Conservation (phyloP, 30 jellyfish, hydroid and myxozoan genomes). For the Turritopsis rubra region DNA sequence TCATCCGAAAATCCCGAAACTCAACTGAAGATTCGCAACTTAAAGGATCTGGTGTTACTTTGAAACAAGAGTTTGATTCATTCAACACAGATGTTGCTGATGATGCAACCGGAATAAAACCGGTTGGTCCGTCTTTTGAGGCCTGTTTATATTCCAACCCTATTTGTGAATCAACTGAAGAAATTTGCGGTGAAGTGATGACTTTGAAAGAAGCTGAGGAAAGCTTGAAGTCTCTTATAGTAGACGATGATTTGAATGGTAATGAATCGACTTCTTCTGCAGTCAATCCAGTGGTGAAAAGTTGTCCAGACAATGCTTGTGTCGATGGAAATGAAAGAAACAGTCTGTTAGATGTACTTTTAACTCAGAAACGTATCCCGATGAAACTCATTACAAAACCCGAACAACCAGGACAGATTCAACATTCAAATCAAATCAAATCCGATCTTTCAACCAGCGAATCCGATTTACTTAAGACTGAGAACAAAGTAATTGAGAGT, state of each 20-base stretch:
- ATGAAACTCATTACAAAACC: neutral
- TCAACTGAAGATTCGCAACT: no score
- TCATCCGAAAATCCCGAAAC: neutral
- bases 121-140: constrained; percentile 23
- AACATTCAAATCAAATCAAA: no score
- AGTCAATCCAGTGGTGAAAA: no score
- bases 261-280: no score
- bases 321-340: neutral
- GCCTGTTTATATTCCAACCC: neutral
- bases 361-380: neutral
- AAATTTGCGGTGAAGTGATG: neutral
- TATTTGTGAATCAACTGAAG: neutral
- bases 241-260: neutral
- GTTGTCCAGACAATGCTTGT: no score
- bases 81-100: neutral
- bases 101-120: neutral
- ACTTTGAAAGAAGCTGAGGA: constrained; percentile 22
- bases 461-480: neutral
- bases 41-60: no score
- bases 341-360: neutral
- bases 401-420: neutral
- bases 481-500: neutral
- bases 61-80: neutral
- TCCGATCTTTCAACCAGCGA: no score
- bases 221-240: neutral